Conservation (phyloP, 1,140 invertebrate species). For the Ruditapes philippinarum region DNA sequence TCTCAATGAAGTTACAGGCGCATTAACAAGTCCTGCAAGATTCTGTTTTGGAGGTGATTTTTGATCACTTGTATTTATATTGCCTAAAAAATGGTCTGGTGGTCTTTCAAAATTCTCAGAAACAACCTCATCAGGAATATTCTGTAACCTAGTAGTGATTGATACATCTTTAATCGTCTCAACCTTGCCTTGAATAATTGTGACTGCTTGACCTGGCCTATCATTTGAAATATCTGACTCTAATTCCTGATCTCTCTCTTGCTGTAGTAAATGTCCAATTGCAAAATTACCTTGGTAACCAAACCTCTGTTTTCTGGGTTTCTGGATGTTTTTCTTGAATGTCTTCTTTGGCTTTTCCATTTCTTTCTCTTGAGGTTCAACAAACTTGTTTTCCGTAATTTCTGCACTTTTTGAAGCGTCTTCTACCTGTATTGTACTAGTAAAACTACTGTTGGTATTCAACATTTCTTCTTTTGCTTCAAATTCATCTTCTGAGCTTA, state of each 20-base stretch:
- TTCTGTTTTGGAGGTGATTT: no score
- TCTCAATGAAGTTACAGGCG: not conserved
- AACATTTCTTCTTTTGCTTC: not conserved
- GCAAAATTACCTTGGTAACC: slow-evolving; percentile 27
- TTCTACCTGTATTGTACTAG: not conserved
- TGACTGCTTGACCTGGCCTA: not conserved
- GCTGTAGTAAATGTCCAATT: slow-evolving; percentile 37
- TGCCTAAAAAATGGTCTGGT: no score
- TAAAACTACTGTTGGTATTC: not conserved
- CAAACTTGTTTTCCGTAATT: not conserved
- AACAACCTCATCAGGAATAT: not conserved
- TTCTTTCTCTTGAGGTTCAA: not conserved
- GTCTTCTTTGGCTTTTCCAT: not conserved
- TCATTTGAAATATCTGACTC: not conserved
- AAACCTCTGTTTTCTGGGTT: slow-evolving; percentile 27
- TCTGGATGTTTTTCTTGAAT: not conserved
- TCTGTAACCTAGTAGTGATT: not conserved
- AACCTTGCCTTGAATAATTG: not conserved
- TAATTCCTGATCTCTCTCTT: not conserved
- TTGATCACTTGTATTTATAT: no score
- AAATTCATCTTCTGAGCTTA: slow-evolving; percentile 2
- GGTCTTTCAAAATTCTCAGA: not conserved
- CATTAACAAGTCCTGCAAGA: no score
- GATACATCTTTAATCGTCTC: not conserved
- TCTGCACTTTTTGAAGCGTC: not conserved